Conservation (phyloP, 2,113 vertebrate species). For the Nothocercus julius region DNA sequence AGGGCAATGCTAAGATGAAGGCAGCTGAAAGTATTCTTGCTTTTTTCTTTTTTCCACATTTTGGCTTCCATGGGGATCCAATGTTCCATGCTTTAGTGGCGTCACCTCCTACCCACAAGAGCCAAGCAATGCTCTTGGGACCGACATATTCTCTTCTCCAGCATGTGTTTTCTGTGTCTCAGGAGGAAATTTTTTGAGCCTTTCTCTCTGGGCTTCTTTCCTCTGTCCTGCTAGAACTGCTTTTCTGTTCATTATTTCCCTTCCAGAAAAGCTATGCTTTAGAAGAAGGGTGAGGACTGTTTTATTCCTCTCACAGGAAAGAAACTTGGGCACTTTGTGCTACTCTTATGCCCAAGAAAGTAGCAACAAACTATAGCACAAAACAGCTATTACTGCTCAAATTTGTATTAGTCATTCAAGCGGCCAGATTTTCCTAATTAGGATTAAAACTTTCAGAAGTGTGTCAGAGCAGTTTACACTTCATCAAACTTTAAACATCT, state of each 20-base stretch:
- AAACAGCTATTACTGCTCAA: slow-evolving; percentile 35
- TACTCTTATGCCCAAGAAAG: slow-evolving; percentile 39
- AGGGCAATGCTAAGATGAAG: slow-evolving; percentile 21
- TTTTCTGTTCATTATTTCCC: slow-evolving; percentile 44
- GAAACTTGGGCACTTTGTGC: slow-evolving; percentile 2
- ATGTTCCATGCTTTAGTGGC: slow-evolving; percentile 26
- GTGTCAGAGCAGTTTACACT: slow-evolving; percentile 16
- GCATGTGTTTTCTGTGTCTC: slow-evolving; percentile 10
- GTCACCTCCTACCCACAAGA: slow-evolving; percentile 5
- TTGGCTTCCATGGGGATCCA: slow-evolving; percentile 1
- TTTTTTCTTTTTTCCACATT: slow-evolving; percentile 48
- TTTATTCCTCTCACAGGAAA: slow-evolving; percentile 51
- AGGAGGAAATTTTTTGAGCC: slow-evolving; percentile 20
- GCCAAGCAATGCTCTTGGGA: slow-evolving; percentile 26
- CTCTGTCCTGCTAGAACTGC: slow-evolving; percentile 17
- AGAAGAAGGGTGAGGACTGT: slow-evolving; percentile 37
- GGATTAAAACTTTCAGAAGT: slow-evolving; percentile 31
- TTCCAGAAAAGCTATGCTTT: slow-evolving; percentile 51
- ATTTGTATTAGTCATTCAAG: slow-evolving; percentile 37
- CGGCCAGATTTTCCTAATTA: slow-evolving; percentile 9
- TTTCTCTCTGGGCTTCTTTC: slow-evolving; percentile 27
- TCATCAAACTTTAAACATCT: background rate
- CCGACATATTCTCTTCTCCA: background rate
- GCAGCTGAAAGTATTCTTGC: background rate
- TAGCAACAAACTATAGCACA: slow-evolving; percentile 40